Conservation (phyloP, 2,113 vertebrate species). For the Bos taurus region DNA sequence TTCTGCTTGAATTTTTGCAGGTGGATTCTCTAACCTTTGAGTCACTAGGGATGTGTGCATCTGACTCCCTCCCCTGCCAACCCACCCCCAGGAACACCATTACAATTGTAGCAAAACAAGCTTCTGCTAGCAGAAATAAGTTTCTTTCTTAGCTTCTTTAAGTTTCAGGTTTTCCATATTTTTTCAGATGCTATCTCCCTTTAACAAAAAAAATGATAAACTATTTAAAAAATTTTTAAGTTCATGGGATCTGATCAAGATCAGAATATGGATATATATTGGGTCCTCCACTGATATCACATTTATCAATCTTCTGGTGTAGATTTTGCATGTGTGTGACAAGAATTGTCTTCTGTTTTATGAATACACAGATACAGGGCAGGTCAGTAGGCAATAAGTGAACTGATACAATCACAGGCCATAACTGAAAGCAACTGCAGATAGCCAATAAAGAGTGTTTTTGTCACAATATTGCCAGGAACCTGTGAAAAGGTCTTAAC, state of each 20-base stretch:
- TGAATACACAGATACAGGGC: background rate
- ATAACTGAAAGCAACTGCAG: background rate
- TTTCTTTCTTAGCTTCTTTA: background rate
- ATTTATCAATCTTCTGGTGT: background rate
- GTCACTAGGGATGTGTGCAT: background rate
- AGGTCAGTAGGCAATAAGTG: background rate
- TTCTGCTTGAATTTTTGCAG: background rate
- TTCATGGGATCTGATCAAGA: background rate
- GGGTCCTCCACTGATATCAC: rapidly evolving
- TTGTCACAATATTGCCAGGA: background rate
- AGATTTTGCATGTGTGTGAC: background rate
- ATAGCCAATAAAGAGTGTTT: background rate
- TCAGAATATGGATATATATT: background rate
- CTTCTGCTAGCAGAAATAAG: background rate
- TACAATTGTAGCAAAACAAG: background rate
- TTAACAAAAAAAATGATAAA: background rate
- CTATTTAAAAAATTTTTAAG: background rate
- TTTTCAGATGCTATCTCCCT: background rate
- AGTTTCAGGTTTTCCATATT: background rate
- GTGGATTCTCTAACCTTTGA: background rate
- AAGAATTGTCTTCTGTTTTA: background rate
- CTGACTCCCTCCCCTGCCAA: rapidly evolving
- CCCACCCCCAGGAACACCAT: background rate
- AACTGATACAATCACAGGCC: background rate
- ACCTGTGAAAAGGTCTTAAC: background rate